Evolutionary conservation across 1,140 invertebrate species (phyloP).

Genomic region (Mercenaria mercenaria): DNA sequence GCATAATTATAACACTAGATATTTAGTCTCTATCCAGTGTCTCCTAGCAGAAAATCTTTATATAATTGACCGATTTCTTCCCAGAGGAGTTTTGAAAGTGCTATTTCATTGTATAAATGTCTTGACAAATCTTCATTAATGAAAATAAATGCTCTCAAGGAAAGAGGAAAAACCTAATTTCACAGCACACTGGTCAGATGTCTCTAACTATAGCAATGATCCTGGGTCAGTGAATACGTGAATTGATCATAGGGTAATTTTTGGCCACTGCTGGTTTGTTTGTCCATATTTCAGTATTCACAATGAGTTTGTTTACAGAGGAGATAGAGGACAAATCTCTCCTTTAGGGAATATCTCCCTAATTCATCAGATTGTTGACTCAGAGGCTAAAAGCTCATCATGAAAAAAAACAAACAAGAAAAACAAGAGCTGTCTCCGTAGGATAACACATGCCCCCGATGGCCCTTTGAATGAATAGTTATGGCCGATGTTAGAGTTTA

Average conservation of each 20-base stretch:
- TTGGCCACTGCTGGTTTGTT: neutral
- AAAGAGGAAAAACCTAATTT: conserved; percentile 12
- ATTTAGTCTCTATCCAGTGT: no score
- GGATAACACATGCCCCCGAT: no score
- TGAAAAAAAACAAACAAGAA: no score
- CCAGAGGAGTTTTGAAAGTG: neutral
- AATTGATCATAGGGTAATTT: neutral
- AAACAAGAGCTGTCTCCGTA: no score
- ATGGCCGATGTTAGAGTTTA: no score
- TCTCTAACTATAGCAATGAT: neutral
- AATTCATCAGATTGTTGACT: neutral
- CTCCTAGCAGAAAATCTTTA: no score
- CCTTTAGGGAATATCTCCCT: neutral
- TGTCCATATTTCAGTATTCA: neutral
- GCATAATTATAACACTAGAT: no score
- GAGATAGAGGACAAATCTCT: neutral
- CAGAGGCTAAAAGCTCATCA: no score
- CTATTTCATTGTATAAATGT: neutral
- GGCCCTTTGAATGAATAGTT: no score
- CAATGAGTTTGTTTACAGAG: neutral
- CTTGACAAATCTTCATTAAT: neutral
- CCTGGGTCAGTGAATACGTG: neutral
- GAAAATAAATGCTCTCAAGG: conserved; percentile 17
- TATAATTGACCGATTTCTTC: no score
- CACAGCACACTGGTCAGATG: conserved; percentile 1